Evolutionary conservation across 2,113 vertebrate species (phyloP).

Genomic region (Microtus oregoni): DNA sequence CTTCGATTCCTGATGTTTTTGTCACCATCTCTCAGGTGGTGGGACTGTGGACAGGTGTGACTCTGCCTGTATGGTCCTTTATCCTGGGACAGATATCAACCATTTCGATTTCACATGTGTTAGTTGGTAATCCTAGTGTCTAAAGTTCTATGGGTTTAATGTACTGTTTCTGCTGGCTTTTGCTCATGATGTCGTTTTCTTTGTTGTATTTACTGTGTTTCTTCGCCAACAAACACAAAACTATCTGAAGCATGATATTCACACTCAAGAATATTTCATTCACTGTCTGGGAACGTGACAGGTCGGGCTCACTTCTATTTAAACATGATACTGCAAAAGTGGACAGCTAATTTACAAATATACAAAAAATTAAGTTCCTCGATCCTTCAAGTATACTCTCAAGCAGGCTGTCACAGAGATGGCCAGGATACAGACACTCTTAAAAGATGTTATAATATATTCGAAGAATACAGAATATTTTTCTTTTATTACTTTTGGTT

Average conservation of each 20-base stretch:
- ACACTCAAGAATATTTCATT: not conserved
- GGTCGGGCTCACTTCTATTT: not conserved
- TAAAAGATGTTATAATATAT: not conserved
- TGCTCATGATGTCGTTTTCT: not conserved
- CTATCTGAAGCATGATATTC: not conserved
- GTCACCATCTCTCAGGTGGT: too few species aligned
- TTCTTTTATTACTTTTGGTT: not conserved
- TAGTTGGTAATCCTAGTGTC: not conserved
- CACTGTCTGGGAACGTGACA: not conserved
- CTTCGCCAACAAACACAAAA: not conserved
- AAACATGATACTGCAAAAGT: not conserved
- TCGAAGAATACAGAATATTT: not conserved
- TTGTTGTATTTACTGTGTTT: not conserved
- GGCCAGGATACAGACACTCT: fast-evolving
- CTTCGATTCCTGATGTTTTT: too few species aligned
- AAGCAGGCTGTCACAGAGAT: not conserved
- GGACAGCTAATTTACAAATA: not conserved
- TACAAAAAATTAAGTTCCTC: fast-evolving
- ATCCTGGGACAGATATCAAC: too few species aligned
- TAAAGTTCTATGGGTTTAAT: not conserved
- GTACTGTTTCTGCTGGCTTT: not conserved
- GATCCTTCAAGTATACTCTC: not conserved
- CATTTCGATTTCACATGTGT: too few species aligned
- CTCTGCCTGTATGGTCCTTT: too few species aligned
- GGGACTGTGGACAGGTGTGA: too few species aligned